A percentile compares a stretch with the other conserved stretches of the same genome.
Evolutionary conservation across 2,797 vertebrate genomes (phyloP).

Genomic region (Syncerus caffer): DNA sequence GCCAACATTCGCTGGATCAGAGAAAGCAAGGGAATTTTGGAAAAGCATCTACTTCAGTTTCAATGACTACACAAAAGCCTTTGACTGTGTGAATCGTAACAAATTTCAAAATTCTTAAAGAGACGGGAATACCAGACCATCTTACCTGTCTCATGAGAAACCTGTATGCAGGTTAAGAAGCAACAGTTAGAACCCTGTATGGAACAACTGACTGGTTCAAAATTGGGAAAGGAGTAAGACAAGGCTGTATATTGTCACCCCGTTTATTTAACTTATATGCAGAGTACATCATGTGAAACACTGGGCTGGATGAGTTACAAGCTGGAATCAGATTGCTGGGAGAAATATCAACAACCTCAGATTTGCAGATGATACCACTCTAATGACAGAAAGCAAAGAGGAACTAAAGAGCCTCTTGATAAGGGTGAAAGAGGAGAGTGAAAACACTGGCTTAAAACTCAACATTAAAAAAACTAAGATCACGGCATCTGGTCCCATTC

Average conservation of each 20-base stretch:
- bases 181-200: not conserved
- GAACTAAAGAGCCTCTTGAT: not conserved
- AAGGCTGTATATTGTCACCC: not conserved
- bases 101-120: not conserved
- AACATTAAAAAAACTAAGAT: not conserved
- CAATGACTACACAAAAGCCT: not conserved
- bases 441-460: not conserved
- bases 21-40: not conserved
- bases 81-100: not conserved
- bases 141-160: not conserved
- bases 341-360: not conserved
- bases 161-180: not conserved
- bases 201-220: not conserved
- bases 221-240: not conserved
- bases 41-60: not conserved
- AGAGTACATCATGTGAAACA: not conserved
- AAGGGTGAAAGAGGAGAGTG: not conserved
- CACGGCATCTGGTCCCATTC: not conserved
- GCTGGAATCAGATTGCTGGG: not conserved
- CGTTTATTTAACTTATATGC: not conserved
- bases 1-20: not conserved
- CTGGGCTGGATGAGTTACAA: not conserved
- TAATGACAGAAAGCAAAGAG: not conserved
- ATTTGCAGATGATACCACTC: not conserved
- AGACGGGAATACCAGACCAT: not conserved